Base-by-base conservation (phyloP, 2,888 invertebrate species). In the Himalopsyche tibetana region DNA sequence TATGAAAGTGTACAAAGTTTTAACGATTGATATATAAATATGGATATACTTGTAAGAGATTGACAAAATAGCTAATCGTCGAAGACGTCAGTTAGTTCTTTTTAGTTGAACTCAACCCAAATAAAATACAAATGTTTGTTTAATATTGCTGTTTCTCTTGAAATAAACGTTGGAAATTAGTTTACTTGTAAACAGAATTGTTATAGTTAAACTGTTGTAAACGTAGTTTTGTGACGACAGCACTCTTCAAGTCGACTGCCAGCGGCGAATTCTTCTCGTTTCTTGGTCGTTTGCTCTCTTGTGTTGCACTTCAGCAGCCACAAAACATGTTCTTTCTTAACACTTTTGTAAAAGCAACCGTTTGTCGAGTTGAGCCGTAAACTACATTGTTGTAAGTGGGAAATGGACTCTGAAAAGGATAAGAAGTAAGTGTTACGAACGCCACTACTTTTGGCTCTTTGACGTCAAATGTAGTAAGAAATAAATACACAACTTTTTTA, bases 341-440 rank as follows among this genome's bases (percentile, higher is more conserved):
- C 63, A 63, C 63, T 63, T 63, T 63, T 63, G 63, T 63, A 63
- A 63, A 63, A 63, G 63, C 63, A 63, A 63, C 63, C 63, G 63
- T 63, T 63, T 63, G 63, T 63, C 63, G 63, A 63, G 63, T 63
- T 63, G 63, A 63, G 63, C 63, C 63, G 63, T 63, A 63, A 63
- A 63, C 63, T 28, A 63, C 63, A 63, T 63, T 63, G 63, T 63
- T 19, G 19, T 63, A 63, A 63, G 63, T 63, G 63, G 63, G 28
- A 63, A 63, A 63, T 63, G 63, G 63, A 63, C 63, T 63, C 19
- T 63, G 63, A 19, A 63, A 63, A n/a, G 63, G 19, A 9, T 63
- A 63, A 19, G 28, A 63, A 63, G n/a, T 6, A 19, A 63, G 63
- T 51, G 51, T 15, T 51, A 51, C 51, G 4, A 8, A 19, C 63